Conservation (phyloP, 2,888 invertebrate species). For the Axea sp. region DNA sequence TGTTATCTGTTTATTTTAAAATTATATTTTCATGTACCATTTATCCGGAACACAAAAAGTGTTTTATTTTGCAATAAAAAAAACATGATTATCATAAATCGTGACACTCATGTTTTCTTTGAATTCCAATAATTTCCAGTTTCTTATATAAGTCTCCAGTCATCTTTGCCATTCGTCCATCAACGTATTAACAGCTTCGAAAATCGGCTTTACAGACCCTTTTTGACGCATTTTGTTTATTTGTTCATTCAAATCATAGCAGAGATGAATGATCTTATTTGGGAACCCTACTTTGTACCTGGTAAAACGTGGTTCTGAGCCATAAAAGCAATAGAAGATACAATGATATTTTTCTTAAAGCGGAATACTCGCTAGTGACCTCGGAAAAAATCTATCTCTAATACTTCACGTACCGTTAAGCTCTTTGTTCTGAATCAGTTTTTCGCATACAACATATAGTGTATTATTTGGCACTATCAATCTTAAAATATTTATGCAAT, state of each 20-base stretch:
- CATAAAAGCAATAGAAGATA: slow-evolving; percentile 34
- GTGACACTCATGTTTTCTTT: slow-evolving; percentile 22
- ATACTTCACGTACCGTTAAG: neutral
- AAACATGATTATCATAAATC: slow-evolving; percentile 34
- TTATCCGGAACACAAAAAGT: neutral
- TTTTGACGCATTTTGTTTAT: slow-evolving; percentile 31
- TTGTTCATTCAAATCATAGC: slow-evolving; percentile 26
- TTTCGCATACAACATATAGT: slow-evolving; percentile 12
- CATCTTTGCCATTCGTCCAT: slow-evolving; percentile 41
- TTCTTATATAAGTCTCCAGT: slow-evolving; percentile 15
- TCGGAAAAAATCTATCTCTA: slow-evolving; percentile 21
- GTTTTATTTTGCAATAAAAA: slow-evolving; percentile 36
- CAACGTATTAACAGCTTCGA: slow-evolving; percentile 52
- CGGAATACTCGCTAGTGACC: slow-evolving; percentile 30
- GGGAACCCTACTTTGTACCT: slow-evolving; percentile 29
- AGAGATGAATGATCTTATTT: slow-evolving; percentile 48
- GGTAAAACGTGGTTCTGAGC: slow-evolving; percentile 14
- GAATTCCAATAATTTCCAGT: slow-evolving; percentile 19
- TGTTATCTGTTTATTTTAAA: too few relatives aligned
- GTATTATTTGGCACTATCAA: neutral
- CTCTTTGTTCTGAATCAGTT: slow-evolving; percentile 4
- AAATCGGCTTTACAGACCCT: slow-evolving; percentile 18
- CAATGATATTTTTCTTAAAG: slow-evolving; percentile 44
- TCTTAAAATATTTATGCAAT: too few relatives aligned
- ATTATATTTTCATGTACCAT: neutral